Evolutionary conservation across 2,888 invertebrate genomes (phyloP).

Genomic region (Meteorus colon): DNA sequence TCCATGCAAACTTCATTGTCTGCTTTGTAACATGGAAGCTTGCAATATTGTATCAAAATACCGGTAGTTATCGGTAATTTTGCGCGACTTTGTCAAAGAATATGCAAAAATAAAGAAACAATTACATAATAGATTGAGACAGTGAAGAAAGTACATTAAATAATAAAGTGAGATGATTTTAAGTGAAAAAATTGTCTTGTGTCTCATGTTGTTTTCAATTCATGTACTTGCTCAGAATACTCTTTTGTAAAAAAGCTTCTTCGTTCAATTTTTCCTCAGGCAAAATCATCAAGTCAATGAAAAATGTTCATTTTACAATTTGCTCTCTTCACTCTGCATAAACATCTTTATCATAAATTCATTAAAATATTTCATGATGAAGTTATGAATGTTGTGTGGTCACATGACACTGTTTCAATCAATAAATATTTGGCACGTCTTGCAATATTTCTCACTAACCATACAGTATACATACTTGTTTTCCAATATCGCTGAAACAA

Average conservation of each 20-base stretch:
- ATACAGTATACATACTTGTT: not conserved
- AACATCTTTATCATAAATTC: constrained; percentile 2
- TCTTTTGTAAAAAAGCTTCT: too few species aligned
- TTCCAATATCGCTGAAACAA: not conserved
- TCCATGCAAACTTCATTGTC: not conserved
- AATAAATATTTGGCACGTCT: constrained; percentile 10
- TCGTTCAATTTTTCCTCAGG: too few species aligned
- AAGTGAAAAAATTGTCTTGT: not conserved
- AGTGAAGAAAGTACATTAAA: not conserved
- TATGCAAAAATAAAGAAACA: not conserved
- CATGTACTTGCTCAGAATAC: too few species aligned
- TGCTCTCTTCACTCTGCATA: not conserved
- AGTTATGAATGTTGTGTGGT: constrained; percentile 15
- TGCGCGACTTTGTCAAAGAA: not conserved
- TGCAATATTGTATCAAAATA: not conserved
- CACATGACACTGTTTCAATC: constrained; percentile 7
- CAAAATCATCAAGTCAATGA: constrained; percentile 4
- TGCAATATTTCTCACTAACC: constrained; percentile 11
- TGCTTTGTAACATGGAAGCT: not conserved
- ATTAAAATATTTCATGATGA: not conserved
- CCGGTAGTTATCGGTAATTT: not conserved
- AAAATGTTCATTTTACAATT: not conserved
- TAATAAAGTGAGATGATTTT: not conserved
- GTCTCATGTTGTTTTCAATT: not conserved
- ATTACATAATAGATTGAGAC: not conserved